These are phyloP conservation scores for Watersipora subatra DNA, from an alignment of 1,140 invertebrate genomes.

Conservation along the genomic window DNA sequence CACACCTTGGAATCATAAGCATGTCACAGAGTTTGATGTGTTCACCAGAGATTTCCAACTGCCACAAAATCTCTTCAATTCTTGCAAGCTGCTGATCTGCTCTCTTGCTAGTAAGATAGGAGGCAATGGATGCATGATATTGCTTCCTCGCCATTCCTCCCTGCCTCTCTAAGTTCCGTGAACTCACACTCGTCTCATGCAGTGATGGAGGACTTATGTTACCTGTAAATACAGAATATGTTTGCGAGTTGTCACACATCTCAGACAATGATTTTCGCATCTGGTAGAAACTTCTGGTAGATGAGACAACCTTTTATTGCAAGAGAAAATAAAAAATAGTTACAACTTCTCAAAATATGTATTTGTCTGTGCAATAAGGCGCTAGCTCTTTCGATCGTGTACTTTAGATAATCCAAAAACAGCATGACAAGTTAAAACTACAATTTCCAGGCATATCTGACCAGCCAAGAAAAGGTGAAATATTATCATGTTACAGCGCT, in stretches of 20 bases:
- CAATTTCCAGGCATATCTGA: too few species aligned
- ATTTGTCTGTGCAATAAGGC: too few species aligned
- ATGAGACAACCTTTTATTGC: too few species aligned
- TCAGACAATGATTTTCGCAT: too few species aligned
- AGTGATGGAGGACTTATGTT: not conserved
- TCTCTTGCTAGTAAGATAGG: not conserved
- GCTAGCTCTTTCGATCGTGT: too few species aligned
- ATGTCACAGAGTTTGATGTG: not conserved
- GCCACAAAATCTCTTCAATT: not conserved
- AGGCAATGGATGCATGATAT: not conserved
- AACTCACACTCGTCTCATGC: not conserved
- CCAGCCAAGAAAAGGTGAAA: too few species aligned
- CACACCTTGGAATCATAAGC: not conserved
- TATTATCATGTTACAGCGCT: too few species aligned
- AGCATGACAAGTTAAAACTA: too few species aligned
- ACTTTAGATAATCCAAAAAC: too few species aligned
- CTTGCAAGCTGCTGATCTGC: not conserved
- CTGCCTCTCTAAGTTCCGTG: not conserved
- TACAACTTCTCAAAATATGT: too few species aligned
- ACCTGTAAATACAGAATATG: not conserved
- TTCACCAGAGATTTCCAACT: not conserved
- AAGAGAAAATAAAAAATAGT: too few species aligned
- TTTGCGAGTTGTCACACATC: not conserved
- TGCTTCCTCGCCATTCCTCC: not conserved
- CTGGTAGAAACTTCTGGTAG: too few species aligned